Base-by-base conservation (phyloP, 1,140 invertebrate species). In the Dendroctonus ponderosae region DNA sequence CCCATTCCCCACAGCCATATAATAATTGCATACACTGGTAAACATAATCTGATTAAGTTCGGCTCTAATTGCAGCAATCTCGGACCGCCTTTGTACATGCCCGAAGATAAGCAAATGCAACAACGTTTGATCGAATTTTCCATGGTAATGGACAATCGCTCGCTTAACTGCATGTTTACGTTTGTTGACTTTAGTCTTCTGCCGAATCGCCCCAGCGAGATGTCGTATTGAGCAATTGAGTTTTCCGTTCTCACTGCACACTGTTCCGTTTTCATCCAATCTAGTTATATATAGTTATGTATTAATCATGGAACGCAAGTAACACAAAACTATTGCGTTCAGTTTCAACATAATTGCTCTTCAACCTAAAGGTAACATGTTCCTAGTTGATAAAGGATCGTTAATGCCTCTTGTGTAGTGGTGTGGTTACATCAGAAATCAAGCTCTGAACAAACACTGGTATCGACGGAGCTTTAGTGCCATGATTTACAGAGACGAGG, bases 41-140 rank as follows among this genome's bases (percentile, higher is more conserved):
- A 65, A 54, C 52, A 48, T 65, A 65, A 65, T 65, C 42, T 49
- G 53, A 65, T 65, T 56, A 65, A 50, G 53, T 57, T 56, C 37
- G 14, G 44, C 12, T 57, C 39, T 62, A 62, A 62, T 62, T 57
- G 44, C 37, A 26, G 8, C 62, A 57, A 65, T 65, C 52, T 65
- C 53, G 43, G 54, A 38, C 38, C 62, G 53, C 43, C 62, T 57
- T 52, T 65, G 52, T 63, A 63, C 41, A 43, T 44, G 50, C 62
- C 61, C 51, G 44, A 65, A 65, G 62, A 48, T 65, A 56, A 9
- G 62, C 62, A 65, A 57, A 57, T 65, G 14, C 38, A 65, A 65
- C 62, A 57, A 65, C 44, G 62, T 65, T 57, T 50, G 62, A 65
- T 65, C 62, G 46, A 65, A 65, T 65, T 65, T 57, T 40, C 62